Conservation (phyloP, 2,888 invertebrate species). For the Micoletzkya japonica region DNA sequence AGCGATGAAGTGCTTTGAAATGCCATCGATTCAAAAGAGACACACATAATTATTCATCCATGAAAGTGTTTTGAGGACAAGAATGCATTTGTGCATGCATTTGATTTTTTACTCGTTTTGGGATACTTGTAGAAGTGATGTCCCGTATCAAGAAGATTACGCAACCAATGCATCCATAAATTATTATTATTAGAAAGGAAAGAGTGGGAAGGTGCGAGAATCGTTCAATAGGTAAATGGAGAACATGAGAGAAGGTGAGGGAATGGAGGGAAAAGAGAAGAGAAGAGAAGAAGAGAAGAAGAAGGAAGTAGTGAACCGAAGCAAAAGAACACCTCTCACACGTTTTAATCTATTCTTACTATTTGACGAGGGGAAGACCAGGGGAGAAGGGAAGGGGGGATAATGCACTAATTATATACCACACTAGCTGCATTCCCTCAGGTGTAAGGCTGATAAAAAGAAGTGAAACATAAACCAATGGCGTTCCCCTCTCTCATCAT, state of each 20-base stretch:
- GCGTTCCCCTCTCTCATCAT: not conserved
- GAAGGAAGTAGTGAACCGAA: not conserved
- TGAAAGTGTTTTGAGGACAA: no score
- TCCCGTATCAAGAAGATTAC: no score
- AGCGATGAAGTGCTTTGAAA: not conserved
- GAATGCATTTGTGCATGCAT: no score
- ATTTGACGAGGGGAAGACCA: not conserved
- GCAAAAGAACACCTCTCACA: not conserved
- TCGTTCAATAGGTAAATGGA: not conserved
- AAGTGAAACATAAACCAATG: not conserved
- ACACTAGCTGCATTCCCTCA: no score
- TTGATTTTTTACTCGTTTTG: no score
- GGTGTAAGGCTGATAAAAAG: no score
- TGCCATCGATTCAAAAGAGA: not conserved
- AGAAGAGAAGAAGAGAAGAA: not conserved
- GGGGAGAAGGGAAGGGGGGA: not conserved
- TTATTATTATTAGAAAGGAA: not conserved
- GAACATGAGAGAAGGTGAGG: not conserved
- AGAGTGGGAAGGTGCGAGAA: not conserved
- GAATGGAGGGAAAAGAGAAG: not conserved
- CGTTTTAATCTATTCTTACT: no score
- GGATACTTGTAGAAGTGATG: no score
- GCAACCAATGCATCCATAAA: no score
- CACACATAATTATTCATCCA: no score
- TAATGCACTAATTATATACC: no score